phyloP scores from a whole-genome alignment of 2,113 vertebrate genomes.

The Platanista minor region DNA sequence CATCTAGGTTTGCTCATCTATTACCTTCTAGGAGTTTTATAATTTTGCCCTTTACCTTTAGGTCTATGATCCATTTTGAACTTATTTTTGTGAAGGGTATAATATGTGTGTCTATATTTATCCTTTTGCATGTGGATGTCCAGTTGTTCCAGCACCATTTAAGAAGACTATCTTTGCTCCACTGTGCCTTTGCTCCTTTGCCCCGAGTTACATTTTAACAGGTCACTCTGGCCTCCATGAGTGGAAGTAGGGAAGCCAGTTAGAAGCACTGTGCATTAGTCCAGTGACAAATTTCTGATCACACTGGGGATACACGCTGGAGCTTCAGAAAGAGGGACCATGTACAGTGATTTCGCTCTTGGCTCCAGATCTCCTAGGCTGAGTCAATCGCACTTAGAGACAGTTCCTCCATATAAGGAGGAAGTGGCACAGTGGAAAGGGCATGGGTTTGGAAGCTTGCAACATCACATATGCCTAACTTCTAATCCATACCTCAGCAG shows the following conservation, averaged over 20 bases:
- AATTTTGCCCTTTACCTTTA: not conserved
- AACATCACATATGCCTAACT: not conserved
- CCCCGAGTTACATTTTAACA: not conserved
- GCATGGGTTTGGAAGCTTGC: not conserved
- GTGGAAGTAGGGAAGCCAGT: not conserved
- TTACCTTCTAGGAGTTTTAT: not conserved
- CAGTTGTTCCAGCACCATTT: not conserved
- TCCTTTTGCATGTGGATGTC: not conserved
- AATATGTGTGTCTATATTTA: not conserved
- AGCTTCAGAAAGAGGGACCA: not conserved
- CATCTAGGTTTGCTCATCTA: not conserved
- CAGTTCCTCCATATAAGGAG: not conserved
- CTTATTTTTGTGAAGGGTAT: not conserved
- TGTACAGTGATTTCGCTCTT: not conserved
- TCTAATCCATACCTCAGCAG: not conserved
- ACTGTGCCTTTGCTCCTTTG: not conserved
- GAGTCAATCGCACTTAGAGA: not conserved
- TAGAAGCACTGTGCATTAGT: not conserved
- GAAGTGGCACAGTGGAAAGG: too few species aligned
- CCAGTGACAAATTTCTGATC: not conserved
- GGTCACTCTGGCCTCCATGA: not conserved
- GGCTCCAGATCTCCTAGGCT: not conserved
- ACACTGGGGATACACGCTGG: not conserved
- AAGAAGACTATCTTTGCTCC: not conserved
- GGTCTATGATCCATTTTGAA: not conserved